These are phyloP conservation scores for Drosophila sucinea DNA, from an alignment of 1,140 invertebrate species.

Conservation along the genomic window DNA sequence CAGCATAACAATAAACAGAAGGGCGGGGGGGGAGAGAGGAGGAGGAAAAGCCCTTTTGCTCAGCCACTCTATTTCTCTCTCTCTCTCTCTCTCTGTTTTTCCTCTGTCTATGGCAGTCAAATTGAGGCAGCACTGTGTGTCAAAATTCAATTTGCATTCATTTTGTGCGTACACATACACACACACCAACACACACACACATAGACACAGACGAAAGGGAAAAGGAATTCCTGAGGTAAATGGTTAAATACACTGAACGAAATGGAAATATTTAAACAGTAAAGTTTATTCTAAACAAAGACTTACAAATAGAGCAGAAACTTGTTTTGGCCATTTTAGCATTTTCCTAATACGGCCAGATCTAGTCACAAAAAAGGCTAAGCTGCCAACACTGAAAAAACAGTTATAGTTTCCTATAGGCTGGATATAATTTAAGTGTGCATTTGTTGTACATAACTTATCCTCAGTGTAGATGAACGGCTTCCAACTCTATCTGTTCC, in stretches of 20 bases:
- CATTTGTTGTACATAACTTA: background rate
- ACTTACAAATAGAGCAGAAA: too few species aligned
- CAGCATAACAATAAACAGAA: conserved; percentile 33
- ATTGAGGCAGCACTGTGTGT: conserved; percentile 52
- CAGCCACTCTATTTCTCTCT: background rate
- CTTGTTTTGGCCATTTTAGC: too few species aligned
- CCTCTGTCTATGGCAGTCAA: conserved; percentile 35
- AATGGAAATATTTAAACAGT: background rate
- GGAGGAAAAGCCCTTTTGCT: too few species aligned
- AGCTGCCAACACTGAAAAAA: too few species aligned
- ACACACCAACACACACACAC: background rate
- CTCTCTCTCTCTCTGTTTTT: background rate
- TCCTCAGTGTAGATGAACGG: background rate
- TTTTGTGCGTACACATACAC: conserved; percentile 36
- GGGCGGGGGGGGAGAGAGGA: too few species aligned
- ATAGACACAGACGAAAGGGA: background rate
- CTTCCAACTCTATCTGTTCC: background rate
- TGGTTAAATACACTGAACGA: conserved; percentile 1
- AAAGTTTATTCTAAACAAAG: too few species aligned
- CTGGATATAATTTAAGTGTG: background rate
- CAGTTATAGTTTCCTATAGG: too few species aligned
- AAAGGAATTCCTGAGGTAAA: conserved; percentile 8
- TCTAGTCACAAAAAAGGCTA: too few species aligned
- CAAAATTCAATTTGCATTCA: conserved; percentile 73
- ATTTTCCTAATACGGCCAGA: too few species aligned